A percentile compares a stretch with the other conserved stretches of the same genome.
Conservation (phyloP, 1,140 invertebrate species). For the Zaprionus nigranus region DNA sequence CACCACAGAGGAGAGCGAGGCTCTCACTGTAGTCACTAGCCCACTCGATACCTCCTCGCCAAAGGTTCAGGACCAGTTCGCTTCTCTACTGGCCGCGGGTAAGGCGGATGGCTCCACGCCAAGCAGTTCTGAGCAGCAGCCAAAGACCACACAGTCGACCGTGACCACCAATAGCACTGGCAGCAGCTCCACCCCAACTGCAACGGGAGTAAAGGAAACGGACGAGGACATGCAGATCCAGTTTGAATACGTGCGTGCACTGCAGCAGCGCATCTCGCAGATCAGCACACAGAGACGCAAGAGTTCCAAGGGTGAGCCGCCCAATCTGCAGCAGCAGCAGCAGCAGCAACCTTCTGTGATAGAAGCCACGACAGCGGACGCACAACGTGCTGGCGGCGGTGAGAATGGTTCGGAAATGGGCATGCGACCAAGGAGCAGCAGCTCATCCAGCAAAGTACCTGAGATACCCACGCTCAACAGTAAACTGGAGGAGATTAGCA, state of each 20-base stretch:
- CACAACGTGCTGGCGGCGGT: background rate
- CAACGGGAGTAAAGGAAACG: conserved; percentile 55
- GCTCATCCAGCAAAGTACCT: conserved; percentile 72
- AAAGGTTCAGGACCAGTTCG: conserved; percentile 62
- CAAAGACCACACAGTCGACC: conserved; percentile 68
- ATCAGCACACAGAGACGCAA: conserved; percentile 89
- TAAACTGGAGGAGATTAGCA: conserved; percentile 87
- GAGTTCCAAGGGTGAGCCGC: conserved; percentile 85
- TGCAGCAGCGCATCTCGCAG: conserved; percentile 89
- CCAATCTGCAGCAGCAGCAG: conserved; percentile 49
- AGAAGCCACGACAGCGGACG: conserved; percentile 50
- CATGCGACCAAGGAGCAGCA: conserved; percentile 63
- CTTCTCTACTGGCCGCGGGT: conserved; percentile 49
- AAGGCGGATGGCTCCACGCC: conserved; percentile 70
- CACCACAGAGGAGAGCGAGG: conserved; percentile 87
- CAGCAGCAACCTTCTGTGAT: conserved; percentile 71
- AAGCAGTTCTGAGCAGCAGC: conserved; percentile 78
- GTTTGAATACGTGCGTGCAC: conserved; percentile 87
- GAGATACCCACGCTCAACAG: conserved; percentile 76
- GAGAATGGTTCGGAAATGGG: conserved; percentile 5
- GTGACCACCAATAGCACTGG: conserved; percentile 56
- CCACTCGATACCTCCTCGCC: conserved; percentile 85
- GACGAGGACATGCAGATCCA: conserved; percentile 72
- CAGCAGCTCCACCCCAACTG: conserved; percentile 48
- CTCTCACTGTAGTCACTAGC: conserved; percentile 86